These are phyloP conservation scores for Sinodicranocentrus sp. DNA, from an alignment of 2,888 invertebrate species.

Conservation along the genomic window DNA sequence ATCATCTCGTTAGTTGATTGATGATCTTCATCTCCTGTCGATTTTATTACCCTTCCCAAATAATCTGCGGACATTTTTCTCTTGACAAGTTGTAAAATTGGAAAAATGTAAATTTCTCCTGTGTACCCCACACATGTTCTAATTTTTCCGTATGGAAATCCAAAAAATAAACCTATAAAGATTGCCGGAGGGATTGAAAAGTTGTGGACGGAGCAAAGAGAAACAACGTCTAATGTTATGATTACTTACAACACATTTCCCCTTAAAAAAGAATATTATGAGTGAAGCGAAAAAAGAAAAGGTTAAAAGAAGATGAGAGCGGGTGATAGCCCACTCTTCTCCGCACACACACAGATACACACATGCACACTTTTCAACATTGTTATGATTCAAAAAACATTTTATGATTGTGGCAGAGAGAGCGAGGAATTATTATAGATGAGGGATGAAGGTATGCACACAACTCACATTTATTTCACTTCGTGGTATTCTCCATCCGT, in stretches of 20 bases:
- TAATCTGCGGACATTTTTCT: no score
- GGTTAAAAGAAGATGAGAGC: not conserved
- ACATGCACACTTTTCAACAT: slow-evolving; percentile 13
- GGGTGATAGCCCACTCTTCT: not conserved
- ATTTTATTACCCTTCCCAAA: slow-evolving; percentile 42
- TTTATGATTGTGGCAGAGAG: slow-evolving; percentile 5
- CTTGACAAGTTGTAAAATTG: slow-evolving; percentile 6
- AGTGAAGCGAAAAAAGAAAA: no score
- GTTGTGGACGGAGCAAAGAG: slow-evolving; percentile 17
- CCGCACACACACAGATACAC: not conserved
- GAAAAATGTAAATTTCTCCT: slow-evolving; percentile 18
- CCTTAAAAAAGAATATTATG: no score
- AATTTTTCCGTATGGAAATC: not conserved
- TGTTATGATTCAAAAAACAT: no score
- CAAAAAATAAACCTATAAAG: not conserved
- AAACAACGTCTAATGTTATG: slow-evolving; percentile 21
- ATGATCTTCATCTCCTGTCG: slow-evolving; percentile 45
- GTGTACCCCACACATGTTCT: not conserved
- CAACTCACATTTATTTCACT: slow-evolving; percentile 36
- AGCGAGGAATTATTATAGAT: not conserved
- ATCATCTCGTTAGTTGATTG: slow-evolving; percentile 60
- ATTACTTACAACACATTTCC: slow-evolving; percentile 28
- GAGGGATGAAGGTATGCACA: slow-evolving; percentile 20
- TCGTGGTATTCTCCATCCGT: not conserved
- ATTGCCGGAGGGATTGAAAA: not conserved